phyloP scores from a whole-genome alignment of 2,113 vertebrate species.

The Podarcis raffonei region DNA sequence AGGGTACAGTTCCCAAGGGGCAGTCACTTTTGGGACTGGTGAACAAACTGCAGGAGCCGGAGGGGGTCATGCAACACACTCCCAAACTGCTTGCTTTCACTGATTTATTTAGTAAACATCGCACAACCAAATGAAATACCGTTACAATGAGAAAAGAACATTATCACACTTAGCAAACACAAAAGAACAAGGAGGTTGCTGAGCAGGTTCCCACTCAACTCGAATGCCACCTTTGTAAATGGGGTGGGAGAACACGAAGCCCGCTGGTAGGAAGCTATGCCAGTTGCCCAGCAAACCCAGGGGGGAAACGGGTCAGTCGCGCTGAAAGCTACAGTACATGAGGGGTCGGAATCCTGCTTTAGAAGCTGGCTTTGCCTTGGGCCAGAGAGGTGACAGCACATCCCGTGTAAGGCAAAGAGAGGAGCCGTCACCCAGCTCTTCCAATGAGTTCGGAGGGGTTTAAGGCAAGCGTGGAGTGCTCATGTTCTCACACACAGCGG shows the following conservation, averaged over 20 bases:
- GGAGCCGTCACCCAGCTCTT: slow-evolving; percentile 72
- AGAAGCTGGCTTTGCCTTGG: slow-evolving; percentile 61
- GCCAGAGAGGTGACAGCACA: slow-evolving; percentile 64
- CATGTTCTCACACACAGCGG: slow-evolving; percentile 71
- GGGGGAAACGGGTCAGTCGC: slow-evolving; percentile 36
- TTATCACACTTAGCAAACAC: slow-evolving; percentile 54
- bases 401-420: slow-evolving; percentile 64
- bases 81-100: background rate
- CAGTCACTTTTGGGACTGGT: too few species aligned
- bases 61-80: background rate
- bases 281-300: background rate
- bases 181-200: slow-evolving; percentile 25
- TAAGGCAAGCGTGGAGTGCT: slow-evolving; percentile 86
- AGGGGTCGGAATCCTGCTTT: slow-evolving; percentile 61
- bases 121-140: slow-evolving; percentile 63
- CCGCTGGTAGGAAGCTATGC: slow-evolving; percentile 58
- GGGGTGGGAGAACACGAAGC: slow-evolving; percentile 50
- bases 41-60: too few species aligned
- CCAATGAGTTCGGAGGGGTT: slow-evolving; percentile 54
- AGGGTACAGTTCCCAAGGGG: too few species aligned
- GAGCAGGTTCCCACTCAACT: slow-evolving; percentile 27
- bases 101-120: slow-evolving; percentile 72
- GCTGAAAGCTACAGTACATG: slow-evolving; percentile 51
- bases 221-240: slow-evolving; percentile 65
- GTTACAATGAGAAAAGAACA: slow-evolving; percentile 55